Base-by-base conservation (phyloP, 2,888 invertebrate genomes). In the Caenorhabditis sp. region DNA sequence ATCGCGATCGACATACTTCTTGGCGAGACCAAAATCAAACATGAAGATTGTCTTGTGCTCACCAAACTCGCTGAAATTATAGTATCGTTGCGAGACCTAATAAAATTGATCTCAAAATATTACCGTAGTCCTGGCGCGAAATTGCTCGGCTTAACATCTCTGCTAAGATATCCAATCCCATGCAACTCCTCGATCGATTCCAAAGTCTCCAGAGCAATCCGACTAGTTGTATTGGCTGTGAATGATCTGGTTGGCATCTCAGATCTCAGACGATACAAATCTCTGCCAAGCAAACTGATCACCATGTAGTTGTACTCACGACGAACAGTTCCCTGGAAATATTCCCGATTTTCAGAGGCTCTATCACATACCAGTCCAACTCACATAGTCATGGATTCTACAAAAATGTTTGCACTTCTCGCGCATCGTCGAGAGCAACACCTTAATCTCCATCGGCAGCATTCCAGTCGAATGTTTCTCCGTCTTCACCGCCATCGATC, bases 281-380 rank as follows among this genome's bases (percentile, higher is more conserved):
- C 83, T 20, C 67, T 76, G 27, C 79, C 82, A 1, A 83, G 72
- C 3, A 83, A 66, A 14, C 75, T 70, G 70, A 81, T 77, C 27
- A 82, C 78, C 71, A 83, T 76, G 76, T 78, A 83, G 61, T 80
- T 76, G 75, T 75, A 83, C 53, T 83, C 80, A 62, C 61, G 59
- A 23, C 67, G 64, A 20, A 75, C 59, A 14, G 67, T 59, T 26
- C 74, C 74, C 74, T 74, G 38, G 27, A 31, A 31, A 31, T 7
- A 31, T 25, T 27, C n/a, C 23, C 38, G 2, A 59, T 36, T 20
- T 59, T 59, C 4, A 23, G n/a, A n/a, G n/a, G n/a, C n/a, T n/a
- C n/a, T n/a, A n/a, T n/a, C n/a, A n/a, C n/a, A n/a, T n/a, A n/a
- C n/a, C n/a, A n/a, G n/a, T n/a, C n/a, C n/a, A 14, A 67, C 69